Percentiles rank a stretch among this genome's conserved stretches.
phyloP scores from a whole-genome alignment of 2,888 invertebrate genomes.

The Disparrhopalites patrizii region DNA sequence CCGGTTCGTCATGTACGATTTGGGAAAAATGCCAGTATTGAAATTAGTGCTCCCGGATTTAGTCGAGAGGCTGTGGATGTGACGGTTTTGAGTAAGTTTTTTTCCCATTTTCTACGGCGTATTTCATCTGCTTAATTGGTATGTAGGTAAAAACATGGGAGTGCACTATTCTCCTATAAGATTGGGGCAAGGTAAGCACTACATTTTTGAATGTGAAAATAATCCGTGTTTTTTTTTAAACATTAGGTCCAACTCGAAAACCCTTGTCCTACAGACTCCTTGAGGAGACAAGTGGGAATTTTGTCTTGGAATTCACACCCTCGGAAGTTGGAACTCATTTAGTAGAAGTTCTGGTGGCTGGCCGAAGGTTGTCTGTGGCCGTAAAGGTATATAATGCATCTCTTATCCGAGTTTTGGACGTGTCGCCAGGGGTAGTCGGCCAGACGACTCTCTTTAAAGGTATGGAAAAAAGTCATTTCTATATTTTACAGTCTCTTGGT shows the following conservation, averaged over 20 bases:
- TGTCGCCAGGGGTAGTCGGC: conserved; percentile 88
- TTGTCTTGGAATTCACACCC: conserved; percentile 87
- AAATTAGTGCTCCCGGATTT: conserved; percentile 68
- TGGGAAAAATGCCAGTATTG: conserved; percentile 82
- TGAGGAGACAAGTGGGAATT: conserved; percentile 75
- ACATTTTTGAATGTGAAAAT: background rate
- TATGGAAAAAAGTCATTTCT: too few species aligned
- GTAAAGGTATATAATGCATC: conserved; percentile 94
- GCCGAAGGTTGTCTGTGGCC: conserved; percentile 80
- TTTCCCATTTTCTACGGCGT: background rate
- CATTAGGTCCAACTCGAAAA: conserved; percentile 72
- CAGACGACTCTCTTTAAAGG: conserved; percentile 96
- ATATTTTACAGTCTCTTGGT: background rate
- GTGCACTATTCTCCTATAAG: background rate
- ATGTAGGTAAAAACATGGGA: background rate
- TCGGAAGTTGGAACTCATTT: conserved; percentile 91
- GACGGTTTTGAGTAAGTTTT: conserved; percentile 57
- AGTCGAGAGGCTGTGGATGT: conserved; percentile 58
- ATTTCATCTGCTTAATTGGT: background rate
- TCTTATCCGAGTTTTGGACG: conserved; percentile 88
- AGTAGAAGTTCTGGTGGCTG: conserved; percentile 83
- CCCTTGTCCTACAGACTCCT: conserved; percentile 76
- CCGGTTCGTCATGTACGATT: conserved; percentile 85
- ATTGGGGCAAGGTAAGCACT: background rate
- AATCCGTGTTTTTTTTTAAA: background rate